Percentiles rank a stretch among this genome's conserved stretches.
Conservation (phyloP, 2,113 vertebrate species). For the Maylandia zebra region DNA sequence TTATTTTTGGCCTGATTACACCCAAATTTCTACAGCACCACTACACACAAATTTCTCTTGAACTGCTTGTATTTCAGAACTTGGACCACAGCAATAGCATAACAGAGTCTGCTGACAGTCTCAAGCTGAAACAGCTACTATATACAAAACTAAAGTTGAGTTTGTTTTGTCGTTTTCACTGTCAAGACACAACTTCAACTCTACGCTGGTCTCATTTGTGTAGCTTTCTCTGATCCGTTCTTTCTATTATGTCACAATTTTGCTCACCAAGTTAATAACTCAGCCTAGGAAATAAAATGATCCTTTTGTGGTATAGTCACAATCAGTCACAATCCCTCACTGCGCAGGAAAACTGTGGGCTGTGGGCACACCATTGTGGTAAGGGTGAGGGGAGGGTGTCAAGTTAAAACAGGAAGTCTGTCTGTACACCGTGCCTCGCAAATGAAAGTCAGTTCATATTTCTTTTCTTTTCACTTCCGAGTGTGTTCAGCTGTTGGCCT, state of each 20-base stretch:
- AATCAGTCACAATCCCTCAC: not conserved
- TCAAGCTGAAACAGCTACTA: not conserved
- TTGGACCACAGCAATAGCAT: not conserved
- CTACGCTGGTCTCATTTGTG: not conserved
- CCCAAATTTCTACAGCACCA: too few species aligned
- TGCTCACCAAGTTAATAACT: not conserved
- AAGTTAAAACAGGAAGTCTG: not conserved
- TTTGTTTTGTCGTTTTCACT: not conserved
- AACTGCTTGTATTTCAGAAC: not conserved
- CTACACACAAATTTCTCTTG: too few species aligned
- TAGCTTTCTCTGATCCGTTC: not conserved
- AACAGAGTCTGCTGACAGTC: not conserved
- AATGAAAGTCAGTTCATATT: not conserved
- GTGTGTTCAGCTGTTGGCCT: not conserved
- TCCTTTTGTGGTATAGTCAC: not conserved
- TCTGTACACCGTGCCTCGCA: not conserved
- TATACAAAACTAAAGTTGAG: not conserved
- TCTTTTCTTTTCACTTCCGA: not conserved
- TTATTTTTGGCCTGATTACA: not conserved
- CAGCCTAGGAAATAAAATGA: not conserved
- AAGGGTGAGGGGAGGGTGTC: not conserved
- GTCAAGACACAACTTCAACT: not conserved
- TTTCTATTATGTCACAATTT: not conserved
- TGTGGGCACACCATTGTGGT: not conserved
- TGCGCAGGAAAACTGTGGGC: not conserved